These are phyloP conservation scores for Falco columbarius DNA, from an alignment of 2,797 vertebrate genomes.

Conservation along the genomic window DNA sequence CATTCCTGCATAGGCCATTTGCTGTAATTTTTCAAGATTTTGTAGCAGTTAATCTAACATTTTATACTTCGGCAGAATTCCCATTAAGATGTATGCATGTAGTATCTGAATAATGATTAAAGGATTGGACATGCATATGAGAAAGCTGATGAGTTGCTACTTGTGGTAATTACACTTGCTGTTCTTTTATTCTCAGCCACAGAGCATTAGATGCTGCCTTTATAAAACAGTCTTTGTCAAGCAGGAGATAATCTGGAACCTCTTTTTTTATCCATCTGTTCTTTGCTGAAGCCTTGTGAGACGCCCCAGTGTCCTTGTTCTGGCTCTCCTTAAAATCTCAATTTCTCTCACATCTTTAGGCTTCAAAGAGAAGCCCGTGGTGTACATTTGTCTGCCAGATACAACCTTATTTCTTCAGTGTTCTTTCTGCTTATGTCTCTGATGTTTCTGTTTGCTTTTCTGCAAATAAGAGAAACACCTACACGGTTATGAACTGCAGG, in stretches of 20 bases:
- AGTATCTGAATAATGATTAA: background rate
- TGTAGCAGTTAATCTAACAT: background rate
- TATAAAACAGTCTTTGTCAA: background rate
- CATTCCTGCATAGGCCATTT: background rate
- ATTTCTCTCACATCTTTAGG: background rate
- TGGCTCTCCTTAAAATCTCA: background rate
- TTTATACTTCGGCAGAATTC: background rate
- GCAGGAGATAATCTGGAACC: background rate
- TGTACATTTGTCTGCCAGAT: background rate
- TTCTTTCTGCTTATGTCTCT: background rate
- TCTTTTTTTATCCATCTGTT: background rate
- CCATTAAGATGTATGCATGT: background rate
- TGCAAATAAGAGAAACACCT: background rate
- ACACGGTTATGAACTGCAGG: background rate
- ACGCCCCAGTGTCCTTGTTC: background rate
- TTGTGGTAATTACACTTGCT: background rate
- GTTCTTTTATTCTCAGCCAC: background rate
- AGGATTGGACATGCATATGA: background rate
- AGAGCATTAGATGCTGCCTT: background rate
- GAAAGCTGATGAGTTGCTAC: background rate
- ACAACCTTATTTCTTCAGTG: background rate
- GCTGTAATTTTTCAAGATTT: conserved; percentile 4
- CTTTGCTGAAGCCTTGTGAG: background rate
- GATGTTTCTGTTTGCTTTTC: background rate
- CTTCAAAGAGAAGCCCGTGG: background rate